phyloP scores from a whole-genome alignment of 2,113 vertebrate genomes.

The Himantopus leucocephalus region DNA sequence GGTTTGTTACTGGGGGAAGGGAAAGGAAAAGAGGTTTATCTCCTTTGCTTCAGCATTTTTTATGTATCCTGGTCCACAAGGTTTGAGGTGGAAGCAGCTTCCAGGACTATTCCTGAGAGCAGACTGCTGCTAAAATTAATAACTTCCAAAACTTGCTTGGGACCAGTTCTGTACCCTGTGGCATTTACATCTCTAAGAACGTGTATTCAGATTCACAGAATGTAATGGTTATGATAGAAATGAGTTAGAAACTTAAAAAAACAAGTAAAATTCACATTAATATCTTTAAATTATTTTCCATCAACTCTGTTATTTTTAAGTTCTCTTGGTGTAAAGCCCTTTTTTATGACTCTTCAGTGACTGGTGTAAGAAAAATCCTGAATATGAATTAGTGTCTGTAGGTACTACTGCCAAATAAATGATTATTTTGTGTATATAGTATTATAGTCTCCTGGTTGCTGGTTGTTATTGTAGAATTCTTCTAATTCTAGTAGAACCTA shows the following conservation, averaged over 20 bases:
- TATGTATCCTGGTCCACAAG: neutral
- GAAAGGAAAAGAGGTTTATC: neutral
- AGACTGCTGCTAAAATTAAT: neutral
- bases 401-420: neutral
- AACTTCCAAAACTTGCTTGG: neutral
- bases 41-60: neutral
- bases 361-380: neutral
- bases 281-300: neutral
- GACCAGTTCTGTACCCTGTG: neutral
- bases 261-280: neutral
- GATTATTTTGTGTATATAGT: neutral
- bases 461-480: neutral
- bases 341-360: neutral
- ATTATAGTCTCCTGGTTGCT: fast-evolving
- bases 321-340: neutral
- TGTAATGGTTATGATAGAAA: neutral
- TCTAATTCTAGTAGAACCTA: neutral
- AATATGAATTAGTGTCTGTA: neutral
- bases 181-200: neutral
- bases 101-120: neutral
- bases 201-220: neutral
- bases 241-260: neutral
- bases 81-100: neutral
- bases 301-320: neutral
- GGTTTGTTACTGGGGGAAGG: neutral